Evolutionary conservation across 2,888 invertebrate genomes (phyloP).

Genomic region (Euplagia quadripunctaria): DNA sequence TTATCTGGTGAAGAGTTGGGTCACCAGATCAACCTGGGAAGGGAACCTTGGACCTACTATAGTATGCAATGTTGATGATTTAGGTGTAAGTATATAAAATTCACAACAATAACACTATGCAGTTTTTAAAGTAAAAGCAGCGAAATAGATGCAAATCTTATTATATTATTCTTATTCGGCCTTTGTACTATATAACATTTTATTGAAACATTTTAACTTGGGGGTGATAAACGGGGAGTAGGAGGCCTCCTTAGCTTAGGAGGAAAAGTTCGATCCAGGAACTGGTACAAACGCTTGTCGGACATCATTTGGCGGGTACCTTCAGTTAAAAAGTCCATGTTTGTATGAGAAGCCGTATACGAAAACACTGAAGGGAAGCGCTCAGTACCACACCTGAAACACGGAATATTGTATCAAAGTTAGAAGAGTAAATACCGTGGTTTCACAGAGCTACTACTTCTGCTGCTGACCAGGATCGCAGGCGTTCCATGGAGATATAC

Average conservation of each 20-base stretch:
- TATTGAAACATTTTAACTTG: background rate
- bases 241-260: background rate
- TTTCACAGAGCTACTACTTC: background rate
- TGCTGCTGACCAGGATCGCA: background rate
- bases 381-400: conserved; percentile 77
- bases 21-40: too few relatives aligned
- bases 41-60: too few relatives aligned
- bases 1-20: too few relatives aligned
- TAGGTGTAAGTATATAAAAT: too few relatives aligned
- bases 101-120: background rate
- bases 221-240: background rate
- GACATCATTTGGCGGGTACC: conserved; percentile 70
- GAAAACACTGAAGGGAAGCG: conserved; percentile 79
- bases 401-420: background rate
- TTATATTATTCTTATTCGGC: background rate
- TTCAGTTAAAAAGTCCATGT: conserved; percentile 74
- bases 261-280: conserved; percentile 54
- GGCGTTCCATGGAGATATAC: background rate
- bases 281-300: conserved; percentile 68
- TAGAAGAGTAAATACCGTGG: background rate
- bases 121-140: background rate
- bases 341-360: conserved; percentile 66
- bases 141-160: background rate
- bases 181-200: background rate
- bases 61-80: too few relatives aligned